These are phyloP conservation scores for Eristalis arbustorum DNA, from an alignment of 2,888 invertebrate species.

Conservation along the genomic window DNA sequence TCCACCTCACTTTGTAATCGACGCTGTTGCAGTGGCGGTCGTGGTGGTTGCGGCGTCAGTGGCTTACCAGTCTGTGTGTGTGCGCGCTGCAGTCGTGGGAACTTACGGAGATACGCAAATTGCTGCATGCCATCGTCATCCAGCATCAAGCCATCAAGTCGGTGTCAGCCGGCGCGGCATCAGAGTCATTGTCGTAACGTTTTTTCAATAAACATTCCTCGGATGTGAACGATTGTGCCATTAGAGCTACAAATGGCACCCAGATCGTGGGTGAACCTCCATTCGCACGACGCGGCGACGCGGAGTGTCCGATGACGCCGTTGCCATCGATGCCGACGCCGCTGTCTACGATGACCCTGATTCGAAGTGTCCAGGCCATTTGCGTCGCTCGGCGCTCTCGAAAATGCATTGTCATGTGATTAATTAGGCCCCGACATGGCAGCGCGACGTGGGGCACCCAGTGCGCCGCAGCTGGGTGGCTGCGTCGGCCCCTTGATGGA, in stretches of 20 bases:
- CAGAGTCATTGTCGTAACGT: conserved; percentile 65
- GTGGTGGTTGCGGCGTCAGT: not conserved
- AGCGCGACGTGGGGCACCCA: conserved; percentile 30
- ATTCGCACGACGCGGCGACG: conserved; percentile 40
- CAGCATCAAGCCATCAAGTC: conserved; percentile 38
- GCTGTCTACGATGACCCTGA: conserved; percentile 52
- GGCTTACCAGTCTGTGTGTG: not conserved
- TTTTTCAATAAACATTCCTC: conserved; percentile 58
- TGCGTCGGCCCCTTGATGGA: conserved; percentile 49
- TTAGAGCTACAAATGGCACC: conserved; percentile 52
- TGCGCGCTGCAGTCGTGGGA: conserved; percentile 51
- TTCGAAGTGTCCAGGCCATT: conserved; percentile 49
- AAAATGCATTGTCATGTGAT: conserved; percentile 68
- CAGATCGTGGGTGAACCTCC: conserved; percentile 61
- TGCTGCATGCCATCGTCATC: conserved; percentile 61
- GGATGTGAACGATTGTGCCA: conserved; percentile 57
- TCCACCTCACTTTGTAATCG: conserved; percentile 57
- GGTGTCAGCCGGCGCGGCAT: not conserved
- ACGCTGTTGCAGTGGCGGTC: conserved; percentile 8
- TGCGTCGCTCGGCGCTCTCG: conserved; percentile 56
- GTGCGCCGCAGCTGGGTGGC: conserved; percentile 24
- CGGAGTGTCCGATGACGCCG: conserved; percentile 40
- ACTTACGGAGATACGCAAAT: conserved; percentile 62
- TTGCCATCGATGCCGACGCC: conserved; percentile 26
- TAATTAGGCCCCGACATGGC: conserved; percentile 67